These are phyloP conservation scores for Drosophila ochracea DNA, from an alignment of 2,888 invertebrate genomes.

Conservation along the genomic window DNA sequence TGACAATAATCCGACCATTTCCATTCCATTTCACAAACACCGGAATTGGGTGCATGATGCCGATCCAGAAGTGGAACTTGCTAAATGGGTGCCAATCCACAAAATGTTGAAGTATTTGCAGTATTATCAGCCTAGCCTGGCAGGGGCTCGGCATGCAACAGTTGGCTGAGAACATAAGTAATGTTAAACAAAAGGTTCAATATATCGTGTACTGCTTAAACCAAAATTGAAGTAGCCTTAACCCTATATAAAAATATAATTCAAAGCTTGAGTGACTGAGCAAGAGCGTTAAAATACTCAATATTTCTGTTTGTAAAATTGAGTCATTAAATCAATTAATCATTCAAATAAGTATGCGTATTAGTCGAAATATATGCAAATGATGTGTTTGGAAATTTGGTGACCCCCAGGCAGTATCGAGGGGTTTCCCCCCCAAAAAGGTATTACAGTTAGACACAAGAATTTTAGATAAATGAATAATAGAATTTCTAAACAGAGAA, in stretches of 20 bases:
- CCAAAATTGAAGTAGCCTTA: background rate
- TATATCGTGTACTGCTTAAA: background rate
- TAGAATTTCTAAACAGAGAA: background rate
- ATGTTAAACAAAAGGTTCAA: background rate
- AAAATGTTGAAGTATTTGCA: background rate
- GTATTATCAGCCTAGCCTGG: background rate
- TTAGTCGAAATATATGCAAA: slow-evolving; percentile 22
- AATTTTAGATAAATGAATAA: background rate
- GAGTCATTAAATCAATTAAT: slow-evolving; percentile 9
- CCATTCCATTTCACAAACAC: background rate
- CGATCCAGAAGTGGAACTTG: background rate
- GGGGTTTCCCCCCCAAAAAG: slow-evolving; percentile 13
- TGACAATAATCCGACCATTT: background rate
- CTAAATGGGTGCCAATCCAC: background rate
- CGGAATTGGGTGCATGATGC: background rate
- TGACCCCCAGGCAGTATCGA: background rate
- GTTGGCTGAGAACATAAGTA: background rate
- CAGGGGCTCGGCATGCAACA: background rate
- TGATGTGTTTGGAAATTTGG: background rate
- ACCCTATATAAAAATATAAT: background rate
- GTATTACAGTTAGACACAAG: background rate
- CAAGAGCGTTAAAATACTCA: background rate
- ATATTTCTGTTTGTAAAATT: slow-evolving; percentile 16
- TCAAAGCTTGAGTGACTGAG: background rate
- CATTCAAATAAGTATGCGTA: slow-evolving; percentile 9